Base-by-base conservation (phyloP, 1,140 invertebrate genomes). In the Heliconius nattereri region DNA sequence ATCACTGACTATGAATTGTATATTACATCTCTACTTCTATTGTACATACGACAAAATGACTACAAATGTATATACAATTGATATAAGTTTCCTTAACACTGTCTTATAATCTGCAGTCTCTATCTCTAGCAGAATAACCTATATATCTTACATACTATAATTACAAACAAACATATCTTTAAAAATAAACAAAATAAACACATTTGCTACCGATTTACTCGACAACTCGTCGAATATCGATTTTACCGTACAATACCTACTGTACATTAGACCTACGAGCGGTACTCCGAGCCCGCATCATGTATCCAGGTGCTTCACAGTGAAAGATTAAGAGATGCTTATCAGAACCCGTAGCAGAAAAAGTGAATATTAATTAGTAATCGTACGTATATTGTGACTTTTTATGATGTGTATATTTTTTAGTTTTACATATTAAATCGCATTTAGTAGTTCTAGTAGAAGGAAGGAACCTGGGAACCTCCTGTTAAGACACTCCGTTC, bases 201-300 rank as follows among this genome's bases (percentile, higher is more conserved):
- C 1, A 11, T 0, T 26, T 26, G 60, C 60, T 66, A 66, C 60
- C 60, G 60, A 66, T 66, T 66, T 29, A 66, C 26, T 66, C 23
- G 23, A 6, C 13, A 57, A 11, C 26, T 16, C 23, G 26, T 29
- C 23, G 60, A 66, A 66, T 66, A 66, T 66, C 60, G 60, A 66
- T 66, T 66, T 66, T 66, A 66, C 23, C 60, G 26, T 29, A 66
- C 60, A 66, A 66, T 66, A 66, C 60, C 8, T 57, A 57, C 54
- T 57, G n/a, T 66, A 66, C 60, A 29, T 13, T 26, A 26, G 26
- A 29, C 29, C 60, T 26, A 66, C 37, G 71, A 23, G 71, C 71
- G 13, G 35, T 76, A 60, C 40, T 11, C 29, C 54, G 66, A 71
- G 57, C 76, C 71, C 75, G 76, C 78, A 80, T 76, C 75, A 35